Evolutionary conservation across 2,888 invertebrate genomes (phyloP).

Genomic region (Cephus pygmeus): DNA sequence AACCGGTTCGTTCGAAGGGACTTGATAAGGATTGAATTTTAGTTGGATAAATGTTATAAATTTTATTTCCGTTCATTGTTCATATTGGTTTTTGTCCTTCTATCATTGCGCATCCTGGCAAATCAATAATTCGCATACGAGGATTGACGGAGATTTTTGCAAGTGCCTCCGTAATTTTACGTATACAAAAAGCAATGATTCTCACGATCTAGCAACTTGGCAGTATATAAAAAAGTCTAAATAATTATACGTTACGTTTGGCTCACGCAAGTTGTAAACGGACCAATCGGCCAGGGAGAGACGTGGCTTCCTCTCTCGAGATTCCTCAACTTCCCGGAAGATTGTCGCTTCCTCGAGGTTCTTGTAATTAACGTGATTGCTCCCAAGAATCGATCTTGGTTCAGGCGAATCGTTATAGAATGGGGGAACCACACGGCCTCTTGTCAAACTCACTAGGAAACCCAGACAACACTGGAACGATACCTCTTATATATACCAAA

Average conservation of each 20-base stretch:
- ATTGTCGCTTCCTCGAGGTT: neutral
- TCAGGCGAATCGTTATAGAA: neutral
- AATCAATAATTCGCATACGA: neutral
- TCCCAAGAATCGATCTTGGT: neutral
- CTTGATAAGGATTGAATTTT: neutral
- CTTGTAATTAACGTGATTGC: neutral
- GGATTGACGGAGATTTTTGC: neutral
- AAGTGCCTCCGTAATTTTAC: neutral
- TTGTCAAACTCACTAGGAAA: neutral
- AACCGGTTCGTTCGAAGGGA: neutral
- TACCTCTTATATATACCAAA: conserved; percentile 20
- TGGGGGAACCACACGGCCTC: neutral
- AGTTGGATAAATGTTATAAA: neutral
- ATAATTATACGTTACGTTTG: conserved; percentile 44
- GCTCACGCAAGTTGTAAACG: conserved; percentile 61
- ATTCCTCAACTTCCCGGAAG: conserved; percentile 8
- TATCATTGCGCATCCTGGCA: neutral
- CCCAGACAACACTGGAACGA: conserved; percentile 3
- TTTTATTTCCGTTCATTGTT: neutral
- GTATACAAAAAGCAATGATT: neutral
- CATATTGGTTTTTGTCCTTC: neutral
- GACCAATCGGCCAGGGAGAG: conserved; percentile 61
- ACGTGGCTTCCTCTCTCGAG: conserved; percentile 22
- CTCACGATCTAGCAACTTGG: neutral
- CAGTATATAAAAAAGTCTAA: conserved; percentile 6